phyloP scores from a whole-genome alignment of 1,140 invertebrate genomes.

The Drosophila yakuba region DNA sequence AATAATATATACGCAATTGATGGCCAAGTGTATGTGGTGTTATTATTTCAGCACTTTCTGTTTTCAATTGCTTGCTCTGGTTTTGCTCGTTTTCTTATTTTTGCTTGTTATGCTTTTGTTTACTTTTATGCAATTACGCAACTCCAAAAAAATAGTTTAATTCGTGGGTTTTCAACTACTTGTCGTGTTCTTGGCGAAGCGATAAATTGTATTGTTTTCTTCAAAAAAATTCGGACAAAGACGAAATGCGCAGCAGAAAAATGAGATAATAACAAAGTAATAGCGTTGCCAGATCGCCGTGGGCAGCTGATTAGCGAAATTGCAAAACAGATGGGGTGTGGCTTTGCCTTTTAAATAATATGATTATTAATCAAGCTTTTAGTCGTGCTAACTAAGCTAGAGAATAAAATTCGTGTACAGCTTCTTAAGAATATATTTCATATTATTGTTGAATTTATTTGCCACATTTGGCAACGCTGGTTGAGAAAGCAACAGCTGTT shows the following conservation, averaged over 20 bases:
- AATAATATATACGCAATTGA: conserved; percentile 75
- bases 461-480: conserved; percentile 36
- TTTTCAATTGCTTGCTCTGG: conserved; percentile 47
- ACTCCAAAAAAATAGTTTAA: conserved; percentile 22
- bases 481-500: conserved; percentile 58
- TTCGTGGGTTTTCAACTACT: conserved; percentile 42
- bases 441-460: not conserved
- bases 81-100: not conserved
- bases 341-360: not conserved
- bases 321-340: conserved; percentile 15
- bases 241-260: conserved; percentile 80
- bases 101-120: conserved; percentile 14
- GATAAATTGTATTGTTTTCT: conserved; percentile 55
- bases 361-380: not conserved
- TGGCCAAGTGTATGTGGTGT: conserved; percentile 20
- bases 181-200: conserved; percentile 39
- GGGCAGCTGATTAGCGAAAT: conserved; percentile 61
- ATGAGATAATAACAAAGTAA: conserved; percentile 78
- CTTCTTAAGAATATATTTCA: not conserved
- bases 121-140: conserved; percentile 23
- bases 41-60: conserved; percentile 54
- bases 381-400: too few relatives aligned
- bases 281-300: conserved; percentile 48
- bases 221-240: conserved; percentile 71
- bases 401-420: too few relatives aligned